phyloP scores from a whole-genome alignment of 2,113 vertebrate genomes.

The Oenanthe melanoleuca region DNA sequence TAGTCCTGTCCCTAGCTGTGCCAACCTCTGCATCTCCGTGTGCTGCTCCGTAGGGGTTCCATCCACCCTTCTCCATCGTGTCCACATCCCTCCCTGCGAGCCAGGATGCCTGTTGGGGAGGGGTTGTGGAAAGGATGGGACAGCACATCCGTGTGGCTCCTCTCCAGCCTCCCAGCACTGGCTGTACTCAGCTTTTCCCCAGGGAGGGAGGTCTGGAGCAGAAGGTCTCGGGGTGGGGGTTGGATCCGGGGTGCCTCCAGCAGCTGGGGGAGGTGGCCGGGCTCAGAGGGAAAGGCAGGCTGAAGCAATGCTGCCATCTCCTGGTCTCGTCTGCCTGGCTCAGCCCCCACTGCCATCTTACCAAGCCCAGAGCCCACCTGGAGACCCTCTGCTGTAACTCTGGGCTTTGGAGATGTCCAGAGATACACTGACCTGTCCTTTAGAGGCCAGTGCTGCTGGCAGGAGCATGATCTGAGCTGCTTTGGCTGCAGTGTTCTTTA shows the following conservation, averaged over 20 bases:
- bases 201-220: neutral
- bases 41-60: neutral
- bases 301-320: conserved; percentile 69
- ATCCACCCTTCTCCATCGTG: neutral
- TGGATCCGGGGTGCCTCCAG: neutral
- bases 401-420: neutral
- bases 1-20: neutral
- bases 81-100: neutral
- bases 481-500: neutral
- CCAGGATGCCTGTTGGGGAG: neutral
- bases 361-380: neutral
- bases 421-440: neutral
- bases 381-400: neutral
- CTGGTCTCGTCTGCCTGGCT: conserved; percentile 41
- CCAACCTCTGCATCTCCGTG: neutral
- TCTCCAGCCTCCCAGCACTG: neutral
- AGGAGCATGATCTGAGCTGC: fast-evolving
- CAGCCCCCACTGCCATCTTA: neutral
- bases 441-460: neutral
- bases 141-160: neutral
- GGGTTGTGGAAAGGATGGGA: neutral
- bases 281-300: neutral
- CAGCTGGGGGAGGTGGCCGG: neutral
- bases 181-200: neutral
- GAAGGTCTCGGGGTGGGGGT: neutral